Conservation (phyloP, 2,888 invertebrate genomes). For the Catotricha subobsoleta region DNA sequence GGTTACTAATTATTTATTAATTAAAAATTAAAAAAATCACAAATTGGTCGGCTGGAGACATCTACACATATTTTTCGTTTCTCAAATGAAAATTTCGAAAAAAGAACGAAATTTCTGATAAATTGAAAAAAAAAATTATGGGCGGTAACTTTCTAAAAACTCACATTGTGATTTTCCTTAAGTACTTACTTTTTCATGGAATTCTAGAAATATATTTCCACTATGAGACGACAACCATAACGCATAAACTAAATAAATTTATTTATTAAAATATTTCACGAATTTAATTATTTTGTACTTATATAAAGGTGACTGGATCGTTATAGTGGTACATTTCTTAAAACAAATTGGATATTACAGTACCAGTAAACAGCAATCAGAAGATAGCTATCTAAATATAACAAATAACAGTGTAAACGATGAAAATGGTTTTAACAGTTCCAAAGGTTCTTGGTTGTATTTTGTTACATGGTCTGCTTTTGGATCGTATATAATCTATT, state of each 20-base stretch:
- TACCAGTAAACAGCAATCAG: constrained; percentile 7
- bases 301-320: constrained; percentile 46
- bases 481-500: constrained; percentile 41
- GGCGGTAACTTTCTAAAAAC: too few relatives aligned
- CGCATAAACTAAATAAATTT: background rate
- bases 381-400: background rate
- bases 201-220: too few relatives aligned
- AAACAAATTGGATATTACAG: constrained; percentile 32
- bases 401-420: constrained; percentile 17
- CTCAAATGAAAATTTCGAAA: background rate
- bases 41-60: too few relatives aligned
- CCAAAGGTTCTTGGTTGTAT: constrained; percentile 26
- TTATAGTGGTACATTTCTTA: constrained; percentile 40
- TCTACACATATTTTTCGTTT: too few relatives aligned
- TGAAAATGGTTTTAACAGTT: constrained; percentile 11
- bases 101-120: background rate
- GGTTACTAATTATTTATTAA: background rate
- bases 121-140: too few relatives aligned
- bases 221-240: too few relatives aligned
- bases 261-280: background rate
- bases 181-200: too few relatives aligned
- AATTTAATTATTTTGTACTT: background rate
- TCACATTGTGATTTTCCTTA: too few relatives aligned
- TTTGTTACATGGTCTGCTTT: constrained; percentile 34
- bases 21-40: too few relatives aligned